These are phyloP conservation scores for Pangasius mekongensis DNA, from an alignment of 2,797 vertebrate species.

Conservation along the genomic window DNA sequence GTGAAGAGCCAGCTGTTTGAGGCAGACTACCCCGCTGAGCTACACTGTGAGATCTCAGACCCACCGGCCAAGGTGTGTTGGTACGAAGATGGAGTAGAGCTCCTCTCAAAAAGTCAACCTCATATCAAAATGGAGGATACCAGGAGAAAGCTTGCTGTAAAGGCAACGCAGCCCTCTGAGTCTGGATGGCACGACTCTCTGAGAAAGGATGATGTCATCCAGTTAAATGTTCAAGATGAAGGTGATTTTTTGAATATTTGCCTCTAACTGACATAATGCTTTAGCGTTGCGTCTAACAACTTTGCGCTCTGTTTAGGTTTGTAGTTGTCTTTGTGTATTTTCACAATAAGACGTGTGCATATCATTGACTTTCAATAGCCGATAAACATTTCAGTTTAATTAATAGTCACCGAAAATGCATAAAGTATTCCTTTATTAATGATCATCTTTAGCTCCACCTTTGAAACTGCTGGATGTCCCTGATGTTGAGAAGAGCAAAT, in stretches of 20 bases:
- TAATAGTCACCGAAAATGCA: conserved; percentile 42
- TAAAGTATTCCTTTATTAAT: conserved; percentile 61
- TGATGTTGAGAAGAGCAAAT: conserved; percentile 69
- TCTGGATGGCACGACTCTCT: conserved; percentile 87
- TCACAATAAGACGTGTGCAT: conserved; percentile 40
- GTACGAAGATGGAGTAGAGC: conserved; percentile 80
- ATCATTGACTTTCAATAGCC: conserved; percentile 33
- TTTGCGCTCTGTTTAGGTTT: conserved; percentile 58
- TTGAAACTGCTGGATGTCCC: conserved; percentile 65
- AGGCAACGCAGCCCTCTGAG: conserved; percentile 76
- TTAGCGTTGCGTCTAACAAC: conserved; percentile 64
- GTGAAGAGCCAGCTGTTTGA: conserved; percentile 69
- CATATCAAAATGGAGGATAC: conserved; percentile 74
- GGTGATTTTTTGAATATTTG: conserved; percentile 77
- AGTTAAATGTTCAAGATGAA: conserved; percentile 85
- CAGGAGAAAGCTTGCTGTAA: conserved; percentile 80
- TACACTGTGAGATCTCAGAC: conserved; percentile 79
- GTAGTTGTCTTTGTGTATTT: conserved; percentile 52
- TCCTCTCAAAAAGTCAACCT: conserved; percentile 65
- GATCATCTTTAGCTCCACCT: conserved; percentile 73
- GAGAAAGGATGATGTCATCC: conserved; percentile 85
- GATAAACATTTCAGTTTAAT: conserved; percentile 44
- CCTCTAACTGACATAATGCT: conserved; percentile 46
- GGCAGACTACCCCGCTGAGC: conserved; percentile 67
- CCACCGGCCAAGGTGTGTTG: conserved; percentile 69